phyloP scores from a whole-genome alignment of 1,140 invertebrate genomes.

The Sitobion miscanthi region DNA sequence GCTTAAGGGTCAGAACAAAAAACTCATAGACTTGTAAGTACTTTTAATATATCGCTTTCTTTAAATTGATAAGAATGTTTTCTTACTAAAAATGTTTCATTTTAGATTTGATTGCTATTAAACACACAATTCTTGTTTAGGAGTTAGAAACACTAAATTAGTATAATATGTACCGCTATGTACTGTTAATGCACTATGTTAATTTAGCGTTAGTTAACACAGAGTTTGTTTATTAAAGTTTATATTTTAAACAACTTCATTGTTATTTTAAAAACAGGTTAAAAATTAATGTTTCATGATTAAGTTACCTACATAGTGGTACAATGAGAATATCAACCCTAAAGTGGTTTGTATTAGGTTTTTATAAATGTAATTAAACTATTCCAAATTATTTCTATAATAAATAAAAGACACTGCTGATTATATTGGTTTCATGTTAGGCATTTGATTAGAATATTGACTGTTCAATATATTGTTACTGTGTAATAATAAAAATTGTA shows the following conservation, averaged over 20 bases:
- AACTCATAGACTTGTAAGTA: slow-evolving; percentile 91
- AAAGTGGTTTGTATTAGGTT: background rate
- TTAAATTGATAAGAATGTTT: background rate
- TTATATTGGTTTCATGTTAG: background rate
- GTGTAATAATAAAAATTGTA: background rate
- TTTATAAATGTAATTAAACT: background rate
- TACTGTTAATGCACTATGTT: background rate
- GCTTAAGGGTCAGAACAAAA: slow-evolving; percentile 91
- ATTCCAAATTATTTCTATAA: background rate
- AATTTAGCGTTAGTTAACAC: background rate
- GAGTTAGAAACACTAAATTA: background rate
- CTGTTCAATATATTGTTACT: background rate
- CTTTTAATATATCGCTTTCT: background rate
- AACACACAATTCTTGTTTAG: background rate
- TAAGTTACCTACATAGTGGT: too few species aligned
- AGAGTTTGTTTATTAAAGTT: background rate
- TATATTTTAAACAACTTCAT: background rate
- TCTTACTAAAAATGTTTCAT: background rate
- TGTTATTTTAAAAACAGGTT: background rate
- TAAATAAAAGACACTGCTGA: background rate
- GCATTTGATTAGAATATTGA: background rate
- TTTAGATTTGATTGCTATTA: background rate
- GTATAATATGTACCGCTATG: background rate
- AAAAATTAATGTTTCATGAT: background rate
- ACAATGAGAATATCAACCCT: background rate